Evolutionary conservation across 2,888 invertebrate species (phyloP), one percentile per base, ranked within the genome.

Genomic region (Scaeva pyrastri): DNA sequence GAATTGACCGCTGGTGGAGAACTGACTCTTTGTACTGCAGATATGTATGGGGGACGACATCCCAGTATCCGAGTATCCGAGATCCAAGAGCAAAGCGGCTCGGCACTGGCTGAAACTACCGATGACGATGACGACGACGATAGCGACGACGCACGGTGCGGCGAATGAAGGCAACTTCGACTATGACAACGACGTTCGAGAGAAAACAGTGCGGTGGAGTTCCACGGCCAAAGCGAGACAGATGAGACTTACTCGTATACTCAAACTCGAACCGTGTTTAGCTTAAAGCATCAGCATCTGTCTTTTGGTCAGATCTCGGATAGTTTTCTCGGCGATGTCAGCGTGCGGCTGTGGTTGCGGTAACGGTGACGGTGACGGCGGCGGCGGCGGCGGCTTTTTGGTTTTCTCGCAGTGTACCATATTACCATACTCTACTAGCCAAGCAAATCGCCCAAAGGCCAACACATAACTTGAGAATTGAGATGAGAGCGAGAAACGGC

Each of bases 1-100:
- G 90, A 91, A 91, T 90, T 91, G 91, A 91, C 91, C 91, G 92
- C 89, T 90, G 89, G 89, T 88, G 91, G 91, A 91, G 91, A 91
- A 91, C 91, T 91, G 90, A 92, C 83, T 87, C 76, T 75, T 85
- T 85, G 75, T 80, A 73, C 68, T 78, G 86, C 58, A 64, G 64
- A 77, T 71, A 73, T 48, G 77, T 55, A 82, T 82, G 82, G 70
- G 82, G 77, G 74, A 82, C 75, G 41, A 60, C 21, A 60, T 60
- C 41, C 60, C 21, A 48, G 48, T 48, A 48, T 19, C 48, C 10
- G 6, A 36, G 58, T 39, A 75, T 76, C 75, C 56, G 70, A 78
- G 64, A 80, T 52, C 75, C 58, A 62, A 72, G 72, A 80, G 84
- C 48, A 62, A 60, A 52, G 80, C 48, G 48, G 70, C 31, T 72